Evolutionary conservation across 2,888 invertebrate genomes (phyloP), one percentile per base, ranked within the genome.

Genomic region (Melipona beecheii): DNA sequence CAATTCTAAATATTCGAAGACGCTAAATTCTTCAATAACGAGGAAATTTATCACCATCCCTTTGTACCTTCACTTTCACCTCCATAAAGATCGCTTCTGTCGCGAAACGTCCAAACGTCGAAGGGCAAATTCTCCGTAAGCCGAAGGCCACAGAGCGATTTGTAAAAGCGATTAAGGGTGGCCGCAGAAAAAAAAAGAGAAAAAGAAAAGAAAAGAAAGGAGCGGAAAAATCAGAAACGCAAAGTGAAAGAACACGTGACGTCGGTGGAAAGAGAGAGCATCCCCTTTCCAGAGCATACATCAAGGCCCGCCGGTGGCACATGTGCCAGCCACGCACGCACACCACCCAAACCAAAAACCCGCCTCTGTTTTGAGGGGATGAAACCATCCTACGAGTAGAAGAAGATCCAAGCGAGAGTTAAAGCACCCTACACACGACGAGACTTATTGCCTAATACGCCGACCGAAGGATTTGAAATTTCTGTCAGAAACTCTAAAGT

Each of bases 241-340:
- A 19, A 65, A 92, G 89, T 90, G 89, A 87, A 89, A 86, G 89
- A 91, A 91, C 92, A 91, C 92, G 93, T 91, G 93, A 93, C 92
- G 90, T 87, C 74, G 74, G 43, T 54, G 77, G 73, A 75, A 73
- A 71, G 71, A 31, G 65, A 64, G 58, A 60, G 64, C 81, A 85
- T 86, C 89, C 92, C 91, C 90, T 88, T 91, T 89, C 87, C 84
- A 86, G 89, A 86, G 87, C 92, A 92, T 92, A 92, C 91, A 92
- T 93, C 92, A 92, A 89, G 88, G 88, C 83, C 72, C 36, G 24
- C 58, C 58, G 83, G 84, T 75, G 84, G 87, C 91, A 91, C 90
- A 91, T 91, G 90, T 91, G 90, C 84, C 86, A 73, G 74, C 75
- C 58, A 71, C n/a, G 52, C 80, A 64, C 74, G 54, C 80, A 69